Evolutionary conservation across 2,888 invertebrate species (phyloP).

Genomic region (Orthosia gracilis): DNA sequence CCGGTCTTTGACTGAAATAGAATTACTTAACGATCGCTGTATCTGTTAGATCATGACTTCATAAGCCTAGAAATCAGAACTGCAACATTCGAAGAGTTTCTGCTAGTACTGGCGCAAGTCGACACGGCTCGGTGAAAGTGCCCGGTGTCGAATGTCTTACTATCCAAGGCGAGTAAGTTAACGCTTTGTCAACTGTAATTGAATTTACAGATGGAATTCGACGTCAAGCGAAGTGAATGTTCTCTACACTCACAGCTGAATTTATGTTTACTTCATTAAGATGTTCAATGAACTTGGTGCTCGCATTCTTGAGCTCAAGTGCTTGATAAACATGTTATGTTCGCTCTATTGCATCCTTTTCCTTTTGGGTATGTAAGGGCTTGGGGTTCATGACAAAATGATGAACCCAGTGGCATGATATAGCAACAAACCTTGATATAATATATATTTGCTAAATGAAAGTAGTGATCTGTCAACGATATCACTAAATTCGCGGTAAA

Average conservation of each 20-base stretch:
- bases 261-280: slow-evolving; percentile 54
- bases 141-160: slow-evolving; percentile 77
- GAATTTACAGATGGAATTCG: slow-evolving; percentile 74
- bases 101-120: slow-evolving; percentile 27
- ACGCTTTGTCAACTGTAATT: slow-evolving; percentile 80
- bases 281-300: slow-evolving; percentile 44
- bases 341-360: background rate
- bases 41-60: slow-evolving; percentile 18
- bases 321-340: slow-evolving; percentile 15
- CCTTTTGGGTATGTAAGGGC: background rate
- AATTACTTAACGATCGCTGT: slow-evolving; percentile 29
- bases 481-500: no score
- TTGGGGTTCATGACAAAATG: background rate
- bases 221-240: slow-evolving; percentile 61
- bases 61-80: slow-evolving; percentile 41
- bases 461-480: background rate
- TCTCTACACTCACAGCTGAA: slow-evolving; percentile 39
- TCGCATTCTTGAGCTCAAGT: slow-evolving; percentile 22
- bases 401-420: background rate
- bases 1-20: slow-evolving; percentile 15
- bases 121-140: slow-evolving; percentile 79
- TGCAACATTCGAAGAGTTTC: slow-evolving; percentile 47
- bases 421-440: background rate
- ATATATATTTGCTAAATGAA: background rate
- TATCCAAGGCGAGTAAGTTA: slow-evolving; percentile 76